Base-by-base conservation (phyloP, 2,113 vertebrate species). In the Larimichthys crocea region DNA sequence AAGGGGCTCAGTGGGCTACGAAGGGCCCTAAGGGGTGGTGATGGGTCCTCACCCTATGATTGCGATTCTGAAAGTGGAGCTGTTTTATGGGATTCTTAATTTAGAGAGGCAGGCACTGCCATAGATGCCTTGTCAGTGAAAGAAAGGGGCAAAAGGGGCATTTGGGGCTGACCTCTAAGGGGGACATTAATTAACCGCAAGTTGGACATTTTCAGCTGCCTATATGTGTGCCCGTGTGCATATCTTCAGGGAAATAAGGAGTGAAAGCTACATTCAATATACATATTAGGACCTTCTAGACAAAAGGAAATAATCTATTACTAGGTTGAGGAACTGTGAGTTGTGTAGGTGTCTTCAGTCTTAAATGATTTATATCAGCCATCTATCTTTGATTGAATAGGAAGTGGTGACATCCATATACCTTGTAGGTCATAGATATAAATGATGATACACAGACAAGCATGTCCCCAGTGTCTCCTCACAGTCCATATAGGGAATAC, bases 71-170 rank as follows among this genome's bases (percentile, higher is more conserved):
- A 90, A 90, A 90, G 91, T 79, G 53, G 65, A 88, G 83, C 83
- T 92, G 84, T 86, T 94, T 94, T 92, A 92, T 81, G 81, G 81
- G 85, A 79, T 67, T 83, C 73, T 89, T 92, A 84, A 91, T 95
- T 94, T 94, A 91, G 91, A 94, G 92, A 89, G 90, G 90, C 93
- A 94, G 80, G 61, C 79, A 85, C 82, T 87, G 79, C 89, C 81
- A 92, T 61, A 72, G 69, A 86, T 76, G 74, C 65, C 83, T 87
- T 86, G 78, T 84, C 89, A 75, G 86, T 85, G 82, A 94, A 88
- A 83, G 69, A 89, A 77, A 62, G 65, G 89, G 85, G 79, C 83
- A 85, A 77, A 40, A 87, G 48, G 85, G 75, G 67, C 89, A 79
- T 89, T 88, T 87, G 64, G 77, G 86, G 79, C 82, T 92, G 90